These are phyloP conservation scores for Cecidostiba fungosa DNA, from an alignment of 2,888 invertebrate genomes.

Conservation along the genomic window DNA sequence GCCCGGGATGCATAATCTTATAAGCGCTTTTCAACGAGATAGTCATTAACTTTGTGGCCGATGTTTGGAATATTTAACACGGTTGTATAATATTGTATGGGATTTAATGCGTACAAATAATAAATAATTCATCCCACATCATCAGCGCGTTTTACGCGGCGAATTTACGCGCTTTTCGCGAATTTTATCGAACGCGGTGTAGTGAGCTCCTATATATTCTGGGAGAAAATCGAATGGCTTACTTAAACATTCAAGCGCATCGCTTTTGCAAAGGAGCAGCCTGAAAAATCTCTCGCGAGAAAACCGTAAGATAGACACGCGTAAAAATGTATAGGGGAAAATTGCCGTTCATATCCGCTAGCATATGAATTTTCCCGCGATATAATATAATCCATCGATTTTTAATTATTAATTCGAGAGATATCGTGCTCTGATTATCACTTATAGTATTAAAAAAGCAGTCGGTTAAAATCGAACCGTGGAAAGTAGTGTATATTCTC, in stretches of 20 bases:
- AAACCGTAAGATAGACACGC: conserved; percentile 19
- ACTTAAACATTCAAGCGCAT: conserved; percentile 46
- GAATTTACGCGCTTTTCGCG: conserved; percentile 23
- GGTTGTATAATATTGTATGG: background rate
- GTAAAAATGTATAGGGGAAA: background rate
- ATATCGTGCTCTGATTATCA: background rate
- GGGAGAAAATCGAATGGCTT: conserved; percentile 52
- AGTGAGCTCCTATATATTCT: conserved; percentile 22
- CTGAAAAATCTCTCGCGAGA: background rate
- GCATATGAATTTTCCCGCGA: too few species aligned
- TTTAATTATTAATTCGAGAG: too few species aligned
- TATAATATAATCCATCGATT: too few species aligned
- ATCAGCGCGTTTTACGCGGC: background rate
- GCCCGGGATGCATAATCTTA: background rate
- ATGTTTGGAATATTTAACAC: background rate
- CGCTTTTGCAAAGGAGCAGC: conserved; percentile 18
- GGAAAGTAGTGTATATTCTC: conserved; percentile 11
- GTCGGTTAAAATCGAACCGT: conserved; percentile 4
- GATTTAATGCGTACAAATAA: background rate
- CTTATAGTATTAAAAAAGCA: background rate
- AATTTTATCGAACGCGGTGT: conserved; percentile 1
- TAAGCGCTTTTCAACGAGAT: background rate
- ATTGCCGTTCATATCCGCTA: too few species aligned
- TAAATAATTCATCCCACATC: conserved; percentile 34
- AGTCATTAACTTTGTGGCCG: background rate